A percentile compares a stretch with the other conserved stretches of the same genome.
Evolutionary conservation across 2,797 vertebrate genomes (phyloP).

Genomic region (Parauchenoglanis punctatus): DNA sequence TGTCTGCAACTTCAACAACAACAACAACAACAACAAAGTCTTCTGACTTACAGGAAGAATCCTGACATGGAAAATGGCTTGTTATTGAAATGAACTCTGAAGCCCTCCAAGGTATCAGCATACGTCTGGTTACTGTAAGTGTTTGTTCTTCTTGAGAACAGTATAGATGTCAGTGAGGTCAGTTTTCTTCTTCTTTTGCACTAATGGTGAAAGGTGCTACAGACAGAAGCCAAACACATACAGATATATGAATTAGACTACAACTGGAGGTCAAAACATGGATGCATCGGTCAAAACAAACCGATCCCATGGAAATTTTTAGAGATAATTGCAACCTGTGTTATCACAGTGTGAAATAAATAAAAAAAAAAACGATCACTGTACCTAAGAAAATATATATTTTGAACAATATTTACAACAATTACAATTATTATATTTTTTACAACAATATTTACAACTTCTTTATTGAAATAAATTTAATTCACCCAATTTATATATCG

Average conservation of each 20-base stretch:
- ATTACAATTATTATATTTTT: not conserved
- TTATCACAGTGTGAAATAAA: too few relatives aligned
- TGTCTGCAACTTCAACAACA: constrained; percentile 2
- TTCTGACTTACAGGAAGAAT: constrained; percentile 8
- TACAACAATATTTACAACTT: not conserved
- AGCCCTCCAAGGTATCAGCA: not conserved
- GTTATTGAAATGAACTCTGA: constrained; percentile 4
- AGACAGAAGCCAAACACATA: not conserved
- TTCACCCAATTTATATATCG: too few relatives aligned
- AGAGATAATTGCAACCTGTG: not conserved
- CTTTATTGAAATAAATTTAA: not conserved
- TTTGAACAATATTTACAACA: not conserved
- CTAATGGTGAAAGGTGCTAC: not conserved
- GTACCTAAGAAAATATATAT: not conserved
- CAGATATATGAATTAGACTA: not conserved
- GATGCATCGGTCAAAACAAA: too few relatives aligned
- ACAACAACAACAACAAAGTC: constrained; percentile 11
- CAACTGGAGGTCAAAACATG: not conserved
- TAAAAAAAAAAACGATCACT: too few relatives aligned
- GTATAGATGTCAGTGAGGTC: not conserved
- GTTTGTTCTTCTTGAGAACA: not conserved
- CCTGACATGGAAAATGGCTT: not conserved
- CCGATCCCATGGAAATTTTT: not conserved
- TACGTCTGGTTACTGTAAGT: not conserved
- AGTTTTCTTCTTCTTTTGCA: not conserved